Evolutionary conservation across 2,797 vertebrate species (phyloP), one percentile per base, ranked within the genome.

Genomic region (Diplodus puntazzo): DNA sequence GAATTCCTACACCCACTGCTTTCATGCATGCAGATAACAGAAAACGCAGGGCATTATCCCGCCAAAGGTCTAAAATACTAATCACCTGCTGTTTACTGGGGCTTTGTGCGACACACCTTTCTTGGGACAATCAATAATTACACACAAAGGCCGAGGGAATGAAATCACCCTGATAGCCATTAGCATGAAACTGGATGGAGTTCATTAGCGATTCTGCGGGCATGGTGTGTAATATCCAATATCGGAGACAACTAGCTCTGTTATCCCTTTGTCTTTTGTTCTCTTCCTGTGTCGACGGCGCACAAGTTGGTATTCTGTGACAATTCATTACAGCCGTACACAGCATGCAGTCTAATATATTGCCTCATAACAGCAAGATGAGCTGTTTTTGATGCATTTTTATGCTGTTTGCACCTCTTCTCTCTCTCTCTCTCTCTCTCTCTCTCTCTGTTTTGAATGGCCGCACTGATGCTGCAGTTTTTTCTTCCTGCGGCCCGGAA

Each of bases 41-140:
- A 89, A 25, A 88, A 85, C 79, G 76, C 87, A 84, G 87, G 75
- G 92, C 91, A 91, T 93, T 93, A 94, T 92, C 90, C 91, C 88
- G 87, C 94, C 88, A 93, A 90, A 92, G 92, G 91, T 92, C 86
- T 88, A 91, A 88, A 95, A 95, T 94, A 95, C 95, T 95, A 96
- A 95, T 96, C 95, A 94, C 91, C 89, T 90, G 92, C 94, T 95
- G 92, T 95, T 95, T 94, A 92, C 89, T 71, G 77, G 30, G 92
- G 85, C 90, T 91, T 87, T 89, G 89, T 90, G 75, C 82, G 82
- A 63, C 83, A 88, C 91, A 93, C 94, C 93, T 94, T 94, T 92
- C 92, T 94, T 73, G 73, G 87, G 92, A 94, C 92, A 94, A 95
- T 96, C 95, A 87, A 95, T 96, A 94, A 94, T 93, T 92, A 92